Conservation (phyloP, 2,797 vertebrate genomes). For the Clarias laeviceps region DNA sequence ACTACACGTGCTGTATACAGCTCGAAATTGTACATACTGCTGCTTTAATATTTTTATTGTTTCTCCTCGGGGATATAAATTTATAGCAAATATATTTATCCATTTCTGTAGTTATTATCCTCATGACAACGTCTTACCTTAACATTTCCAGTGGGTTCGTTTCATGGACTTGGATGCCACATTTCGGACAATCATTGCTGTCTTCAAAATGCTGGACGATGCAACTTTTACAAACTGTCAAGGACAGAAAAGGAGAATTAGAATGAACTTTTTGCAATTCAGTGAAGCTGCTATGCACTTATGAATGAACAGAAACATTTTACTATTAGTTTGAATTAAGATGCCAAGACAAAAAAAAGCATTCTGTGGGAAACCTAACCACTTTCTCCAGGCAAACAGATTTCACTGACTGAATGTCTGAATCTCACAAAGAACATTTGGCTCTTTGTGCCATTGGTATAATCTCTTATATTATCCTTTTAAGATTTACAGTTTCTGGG, state of each 20-base stretch:
- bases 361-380: constrained; percentile 4
- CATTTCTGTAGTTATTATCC: background rate
- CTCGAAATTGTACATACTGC: background rate
- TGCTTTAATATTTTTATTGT: background rate
- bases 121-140: constrained; percentile 74
- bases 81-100: too few relatives aligned
- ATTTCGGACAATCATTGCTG: constrained; percentile 96
- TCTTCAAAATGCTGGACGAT: constrained; percentile 99
- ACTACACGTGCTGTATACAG: too few relatives aligned
- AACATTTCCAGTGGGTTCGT: constrained; percentile 99
- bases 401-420: constrained; percentile 15
- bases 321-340: background rate
- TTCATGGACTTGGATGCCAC: constrained; percentile 98
- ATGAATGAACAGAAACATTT: background rate
- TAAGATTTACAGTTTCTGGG: constrained; percentile 12
- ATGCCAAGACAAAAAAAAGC: background rate
- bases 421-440: constrained; percentile 24
- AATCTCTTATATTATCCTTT: constrained; percentile 13
- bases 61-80: background rate
- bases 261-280: background rate
- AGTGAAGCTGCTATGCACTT: background rate
- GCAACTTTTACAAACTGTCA: constrained; percentile 95
- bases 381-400: background rate
- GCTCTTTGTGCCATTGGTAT: background rate
- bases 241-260: background rate